These are phyloP conservation scores for Delia radicum DNA, from an alignment of 1,140 invertebrate genomes.

Conservation along the genomic window DNA sequence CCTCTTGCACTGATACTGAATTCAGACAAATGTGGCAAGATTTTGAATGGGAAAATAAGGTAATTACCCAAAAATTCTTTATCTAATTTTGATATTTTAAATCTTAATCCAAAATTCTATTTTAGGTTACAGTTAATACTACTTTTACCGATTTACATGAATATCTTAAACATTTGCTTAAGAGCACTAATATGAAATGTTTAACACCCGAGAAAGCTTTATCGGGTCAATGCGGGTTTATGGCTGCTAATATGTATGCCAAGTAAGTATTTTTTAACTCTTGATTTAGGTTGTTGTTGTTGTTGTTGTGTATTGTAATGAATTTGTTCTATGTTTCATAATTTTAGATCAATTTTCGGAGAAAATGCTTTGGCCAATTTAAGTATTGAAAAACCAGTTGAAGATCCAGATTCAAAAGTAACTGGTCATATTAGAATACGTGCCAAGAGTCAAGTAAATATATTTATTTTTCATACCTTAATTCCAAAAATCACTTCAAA, in stretches of 20 bases:
- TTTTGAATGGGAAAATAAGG: slow-evolving; percentile 99
- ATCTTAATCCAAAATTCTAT: slow-evolving; percentile 20
- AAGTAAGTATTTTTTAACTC: slow-evolving; percentile 51
- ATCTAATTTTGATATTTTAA: neutral
- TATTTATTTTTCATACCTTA: neutral
- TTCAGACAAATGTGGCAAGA: slow-evolving; percentile 99
- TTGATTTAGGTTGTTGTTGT: too few species aligned
- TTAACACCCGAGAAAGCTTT: slow-evolving; percentile 95
- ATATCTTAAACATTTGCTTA: slow-evolving; percentile 90
- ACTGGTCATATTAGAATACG: slow-evolving; percentile 96
- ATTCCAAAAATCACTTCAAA: too few species aligned
- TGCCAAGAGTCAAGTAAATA: slow-evolving; percentile 92
- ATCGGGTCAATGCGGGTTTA: slow-evolving; percentile 95
- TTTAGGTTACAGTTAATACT: slow-evolving; percentile 89
- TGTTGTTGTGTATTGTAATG: neutral
- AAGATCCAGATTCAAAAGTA: slow-evolving; percentile 84
- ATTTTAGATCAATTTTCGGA: slow-evolving; percentile 89
- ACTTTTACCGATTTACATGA: slow-evolving; percentile 89
- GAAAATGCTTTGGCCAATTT: slow-evolving; percentile 98
- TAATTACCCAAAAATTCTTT: slow-evolving; percentile 37
- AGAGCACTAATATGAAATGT: slow-evolving; percentile 98
- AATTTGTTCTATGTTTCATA: neutral
- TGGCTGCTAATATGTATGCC: slow-evolving; percentile 99
- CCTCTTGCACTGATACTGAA: slow-evolving; percentile 89
- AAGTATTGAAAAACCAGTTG: slow-evolving; percentile 93